Conservation (phyloP, 2,888 invertebrate genomes). For the Macaria liturata region DNA sequence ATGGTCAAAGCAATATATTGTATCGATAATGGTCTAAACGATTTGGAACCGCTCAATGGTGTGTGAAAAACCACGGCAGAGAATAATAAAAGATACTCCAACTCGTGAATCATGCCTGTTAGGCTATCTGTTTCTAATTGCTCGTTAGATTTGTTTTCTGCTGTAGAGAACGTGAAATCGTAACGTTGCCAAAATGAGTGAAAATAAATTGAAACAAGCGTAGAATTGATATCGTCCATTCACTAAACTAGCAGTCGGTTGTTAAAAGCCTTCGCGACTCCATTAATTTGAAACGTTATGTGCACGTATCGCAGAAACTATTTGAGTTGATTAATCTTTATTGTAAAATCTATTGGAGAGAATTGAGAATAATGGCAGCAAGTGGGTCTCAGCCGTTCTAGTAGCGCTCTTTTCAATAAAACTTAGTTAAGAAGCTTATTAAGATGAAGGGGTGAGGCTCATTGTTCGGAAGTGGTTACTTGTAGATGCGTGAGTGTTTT, state of each 20-base stretch:
- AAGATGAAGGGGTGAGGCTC: conserved; percentile 32
- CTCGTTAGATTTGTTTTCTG: conserved; percentile 39
- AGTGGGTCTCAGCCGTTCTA: conserved; percentile 31
- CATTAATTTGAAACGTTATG: conserved; percentile 33
- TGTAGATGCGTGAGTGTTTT: conserved; percentile 21
- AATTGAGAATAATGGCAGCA: conserved; percentile 47
- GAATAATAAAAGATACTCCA: conserved; percentile 31
- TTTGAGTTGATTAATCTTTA: conserved; percentile 46
- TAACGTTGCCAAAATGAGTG: conserved; percentile 19
- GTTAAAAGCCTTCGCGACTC: conserved; percentile 29
- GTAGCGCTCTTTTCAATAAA: conserved; percentile 43
- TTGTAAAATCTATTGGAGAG: conserved; percentile 47
- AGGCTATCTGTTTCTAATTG: conserved; percentile 54
- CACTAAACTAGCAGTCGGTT: conserved; percentile 19
- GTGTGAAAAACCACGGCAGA: conserved; percentile 53
- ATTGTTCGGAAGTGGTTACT: conserved; percentile 33
- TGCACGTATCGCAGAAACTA: conserved; percentile 35
- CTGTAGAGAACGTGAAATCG: conserved; percentile 44
- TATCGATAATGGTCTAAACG: conserved; percentile 67
- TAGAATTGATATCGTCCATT: conserved; percentile 24
- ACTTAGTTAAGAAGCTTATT: conserved; percentile 38
- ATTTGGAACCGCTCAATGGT: conserved; percentile 64
- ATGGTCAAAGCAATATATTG: conserved; percentile 69
- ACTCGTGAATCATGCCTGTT: conserved; percentile 28
- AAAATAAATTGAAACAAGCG: conserved; percentile 29